Evolutionary conservation across 2,113 vertebrate genomes (phyloP), one percentile per base, ranked within the genome.

Genomic region (Brachypteracias leptosomus): DNA sequence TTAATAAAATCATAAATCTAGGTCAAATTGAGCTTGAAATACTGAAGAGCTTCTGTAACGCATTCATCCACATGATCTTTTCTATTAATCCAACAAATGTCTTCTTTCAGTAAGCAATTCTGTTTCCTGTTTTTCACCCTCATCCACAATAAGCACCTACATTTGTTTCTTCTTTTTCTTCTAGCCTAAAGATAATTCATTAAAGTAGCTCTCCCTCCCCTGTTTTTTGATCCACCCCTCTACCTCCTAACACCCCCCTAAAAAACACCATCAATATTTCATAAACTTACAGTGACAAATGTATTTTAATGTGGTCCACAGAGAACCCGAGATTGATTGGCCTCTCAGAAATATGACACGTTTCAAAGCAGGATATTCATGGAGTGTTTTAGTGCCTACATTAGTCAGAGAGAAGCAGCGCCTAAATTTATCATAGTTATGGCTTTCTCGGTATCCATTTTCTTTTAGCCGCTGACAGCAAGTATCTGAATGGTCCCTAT

Each of bases 401-500:
- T 99, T 99, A 99, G 98, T 99, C 99, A 98, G 98, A 97, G 97
- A 98, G 98, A 97, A 98, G 96, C 96, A 92, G 97, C 31, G 90
- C 98, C 98, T 95, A 95, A 99, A 99, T 99, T 99, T 99, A 99
- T 99, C 99, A 99, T 99, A 98, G 98, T 99, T 99, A 99, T 98
- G 98, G 99, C 98, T 99, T 99, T 98, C 98, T 98, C 83, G 96
- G 98, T 99, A 98, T 99, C 98, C 99, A 98, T 99, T 99, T 99
- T 99, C 98, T 98, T 98, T 98, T 96, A 97, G 97, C 97, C 98
- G 98, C 97, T 98, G 98, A 99, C 98, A 99, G 99, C 98, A 92
- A 95, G 96, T 98, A 98, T 98, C 98, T 98, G 98, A 98, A 98
- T 97, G 97, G 96, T 97, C 96, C 85, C 96, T 98, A 98, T 98